These are phyloP conservation scores for Argentina silus DNA, from an alignment of 2,797 vertebrate genomes.

Conservation along the genomic window DNA sequence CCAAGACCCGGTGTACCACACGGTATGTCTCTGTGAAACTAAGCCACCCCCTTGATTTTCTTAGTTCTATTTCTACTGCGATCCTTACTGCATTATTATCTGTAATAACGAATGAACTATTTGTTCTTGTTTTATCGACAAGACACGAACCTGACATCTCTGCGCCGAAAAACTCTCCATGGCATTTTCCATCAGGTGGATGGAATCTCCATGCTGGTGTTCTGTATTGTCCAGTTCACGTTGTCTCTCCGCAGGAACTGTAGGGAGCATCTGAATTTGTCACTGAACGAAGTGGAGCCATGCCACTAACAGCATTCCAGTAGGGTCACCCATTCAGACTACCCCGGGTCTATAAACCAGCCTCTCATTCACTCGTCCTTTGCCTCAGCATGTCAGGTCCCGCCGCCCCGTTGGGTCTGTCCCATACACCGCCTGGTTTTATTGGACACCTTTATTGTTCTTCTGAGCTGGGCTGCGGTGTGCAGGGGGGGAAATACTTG, in stretches of 20 bases:
- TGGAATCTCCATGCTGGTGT: no score
- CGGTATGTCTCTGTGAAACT: no score
- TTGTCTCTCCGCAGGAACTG: background rate
- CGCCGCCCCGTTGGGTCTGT: background rate
- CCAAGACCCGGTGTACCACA: no score
- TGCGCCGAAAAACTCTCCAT: no score
- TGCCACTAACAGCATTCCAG: constrained; percentile 50
- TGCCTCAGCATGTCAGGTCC: constrained; percentile 14
- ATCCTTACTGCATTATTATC: no score
- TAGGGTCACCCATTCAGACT: constrained; percentile 16
- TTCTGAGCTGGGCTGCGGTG: background rate
- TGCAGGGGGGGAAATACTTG: background rate
- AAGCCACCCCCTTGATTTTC: no score
- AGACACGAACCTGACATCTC: no score
- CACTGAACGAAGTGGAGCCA: constrained; percentile 16
- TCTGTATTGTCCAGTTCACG: background rate
- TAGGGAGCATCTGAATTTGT: background rate
- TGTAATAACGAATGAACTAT: no score
- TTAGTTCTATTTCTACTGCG: no score
- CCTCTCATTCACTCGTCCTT: constrained; percentile 30
- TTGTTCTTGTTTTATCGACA: no score
- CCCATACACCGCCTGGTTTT: constrained; percentile 33
- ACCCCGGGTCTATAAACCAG: constrained; percentile 19
- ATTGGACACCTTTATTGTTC: constrained; percentile 54
- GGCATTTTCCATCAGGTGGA: no score